These are phyloP conservation scores for Sturnus vulgaris DNA, from an alignment of 2,113 vertebrate genomes.

Conservation along the genomic window DNA sequence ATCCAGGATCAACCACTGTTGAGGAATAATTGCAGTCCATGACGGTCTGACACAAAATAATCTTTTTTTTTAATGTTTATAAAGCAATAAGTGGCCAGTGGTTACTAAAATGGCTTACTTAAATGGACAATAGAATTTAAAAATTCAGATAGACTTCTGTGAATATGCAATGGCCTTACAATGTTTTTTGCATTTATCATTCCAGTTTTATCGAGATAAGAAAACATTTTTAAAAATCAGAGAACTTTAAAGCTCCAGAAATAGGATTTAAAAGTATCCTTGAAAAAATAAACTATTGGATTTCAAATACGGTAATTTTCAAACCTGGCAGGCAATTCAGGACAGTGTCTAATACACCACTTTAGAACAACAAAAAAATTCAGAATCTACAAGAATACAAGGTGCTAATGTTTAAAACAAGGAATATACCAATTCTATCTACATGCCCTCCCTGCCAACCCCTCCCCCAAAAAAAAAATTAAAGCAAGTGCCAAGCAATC, in stretches of 20 bases:
- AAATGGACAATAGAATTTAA: not conserved
- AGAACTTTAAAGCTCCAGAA: not conserved
- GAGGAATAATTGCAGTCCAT: not conserved
- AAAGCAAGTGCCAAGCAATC: not conserved
- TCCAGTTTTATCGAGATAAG: accelerated
- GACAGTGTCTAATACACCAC: not conserved
- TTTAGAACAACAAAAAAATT: not conserved
- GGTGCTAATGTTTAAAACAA: not conserved
- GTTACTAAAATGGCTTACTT: not conserved
- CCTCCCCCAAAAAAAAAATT: not conserved
- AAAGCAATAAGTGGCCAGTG: not conserved
- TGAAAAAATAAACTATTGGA: not conserved
- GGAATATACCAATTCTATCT: not conserved
- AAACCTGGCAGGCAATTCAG: not conserved
- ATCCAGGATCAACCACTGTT: not conserved
- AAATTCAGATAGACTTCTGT: not conserved
- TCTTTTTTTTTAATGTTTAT: not conserved
- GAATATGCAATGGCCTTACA: not conserved
- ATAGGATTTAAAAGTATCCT: not conserved
- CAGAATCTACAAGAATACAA: not conserved
- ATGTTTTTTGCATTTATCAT: not conserved
- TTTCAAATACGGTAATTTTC: not conserved
- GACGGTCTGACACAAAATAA: not conserved
- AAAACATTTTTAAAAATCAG: not conserved
- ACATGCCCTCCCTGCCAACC: accelerated